Evolutionary conservation across 2,888 invertebrate species (phyloP).

Genomic region (Ethmia dodecea): DNA sequence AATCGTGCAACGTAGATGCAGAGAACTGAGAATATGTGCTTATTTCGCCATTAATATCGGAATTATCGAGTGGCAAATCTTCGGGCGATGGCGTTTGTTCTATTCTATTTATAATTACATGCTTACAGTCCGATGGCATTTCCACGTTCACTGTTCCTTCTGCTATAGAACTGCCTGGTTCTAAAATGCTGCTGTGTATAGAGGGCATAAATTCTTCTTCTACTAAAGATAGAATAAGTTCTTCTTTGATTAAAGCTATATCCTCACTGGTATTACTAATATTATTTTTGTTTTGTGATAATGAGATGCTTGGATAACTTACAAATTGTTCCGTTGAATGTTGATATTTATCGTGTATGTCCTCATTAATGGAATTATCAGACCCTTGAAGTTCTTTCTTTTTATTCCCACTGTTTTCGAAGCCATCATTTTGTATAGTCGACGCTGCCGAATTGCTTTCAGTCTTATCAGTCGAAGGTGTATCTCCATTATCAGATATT

Average conservation of each 20-base stretch:
- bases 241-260: slow-evolving; percentile 30
- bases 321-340: slow-evolving; percentile 25
- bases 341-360: slow-evolving; percentile 39
- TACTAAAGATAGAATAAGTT: slow-evolving; percentile 37
- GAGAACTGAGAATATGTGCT: slow-evolving; percentile 74
- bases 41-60: slow-evolving; percentile 79
- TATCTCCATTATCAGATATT: slow-evolving; percentile 68
- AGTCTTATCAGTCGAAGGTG: slow-evolving; percentile 77
- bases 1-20: slow-evolving; percentile 67
- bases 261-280: slow-evolving; percentile 17
- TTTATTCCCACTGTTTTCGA: slow-evolving; percentile 31
- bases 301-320: slow-evolving; percentile 8
- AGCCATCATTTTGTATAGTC: slow-evolving; percentile 68
- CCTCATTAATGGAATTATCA: slow-evolving; percentile 47
- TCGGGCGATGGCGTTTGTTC: slow-evolving; percentile 92
- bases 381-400: slow-evolving; percentile 20
- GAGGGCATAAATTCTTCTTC: slow-evolving; percentile 81
- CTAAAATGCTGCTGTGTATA: slow-evolving; percentile 77
- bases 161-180: slow-evolving; percentile 73
- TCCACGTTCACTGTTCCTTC: slow-evolving; percentile 75
- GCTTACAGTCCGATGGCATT: slow-evolving; percentile 69
- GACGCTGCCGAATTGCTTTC: slow-evolving; percentile 72
- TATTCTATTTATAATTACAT: slow-evolving; percentile 69
- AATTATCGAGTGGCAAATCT: slow-evolving; percentile 88
- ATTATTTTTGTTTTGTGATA: slow-evolving; percentile 13